Evolutionary conservation across 2,888 invertebrate species (phyloP), one percentile per base, ranked within the genome.

Genomic region (Automeris io): DNA sequence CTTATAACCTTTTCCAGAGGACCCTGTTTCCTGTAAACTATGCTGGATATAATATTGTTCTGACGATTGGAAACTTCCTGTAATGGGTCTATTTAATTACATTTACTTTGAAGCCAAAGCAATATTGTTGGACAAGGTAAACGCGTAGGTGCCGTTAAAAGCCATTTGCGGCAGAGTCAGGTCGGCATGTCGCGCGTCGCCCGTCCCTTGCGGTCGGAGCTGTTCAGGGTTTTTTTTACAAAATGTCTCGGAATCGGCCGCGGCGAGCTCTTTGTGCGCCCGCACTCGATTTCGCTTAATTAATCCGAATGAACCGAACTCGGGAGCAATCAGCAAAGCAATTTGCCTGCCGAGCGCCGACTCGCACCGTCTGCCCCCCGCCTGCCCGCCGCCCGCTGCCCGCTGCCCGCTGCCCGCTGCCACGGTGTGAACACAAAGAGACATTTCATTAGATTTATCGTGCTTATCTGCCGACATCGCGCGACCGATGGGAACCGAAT

Each of bases 361-460:
- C 16, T 7, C 4, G 29, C n/a, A 11, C 7, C 4, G n/a, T n/a
- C 11, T 8, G 8, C 32, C 38, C 32, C 42, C 36, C 37, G 40
- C 47, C 43, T 39, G 29, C 38, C 23, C 46, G 29, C 38, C 25
- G 31, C 52, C 47, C 52, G n/a, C 37, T 40, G 42, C 44, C 45
- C 47, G 46, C 46, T 37, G 37, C 43, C 36, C 45, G 36, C 48
- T 34, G 35, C 39, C 40, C 41, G 42, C 38, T n/a, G 11, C 45
- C 51, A 46, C 51, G 43, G 24, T 24, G 35, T 18, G 61, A 62
- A 58, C 57, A 53, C 57, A 60, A 49, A 42, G 61, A 64, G 68
- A 75, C 68, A 58, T 76, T 81, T 82, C 73, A 83, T 82, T 85
- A 80, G 81, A 85, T 82, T 80, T 80, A 85, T 82, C 78, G 73